Percentiles rank a stretch among this genome's conserved stretches.
Evolutionary conservation across 2,888 invertebrate genomes (phyloP).

Genomic region (Scotopteryx bipunctaria): DNA sequence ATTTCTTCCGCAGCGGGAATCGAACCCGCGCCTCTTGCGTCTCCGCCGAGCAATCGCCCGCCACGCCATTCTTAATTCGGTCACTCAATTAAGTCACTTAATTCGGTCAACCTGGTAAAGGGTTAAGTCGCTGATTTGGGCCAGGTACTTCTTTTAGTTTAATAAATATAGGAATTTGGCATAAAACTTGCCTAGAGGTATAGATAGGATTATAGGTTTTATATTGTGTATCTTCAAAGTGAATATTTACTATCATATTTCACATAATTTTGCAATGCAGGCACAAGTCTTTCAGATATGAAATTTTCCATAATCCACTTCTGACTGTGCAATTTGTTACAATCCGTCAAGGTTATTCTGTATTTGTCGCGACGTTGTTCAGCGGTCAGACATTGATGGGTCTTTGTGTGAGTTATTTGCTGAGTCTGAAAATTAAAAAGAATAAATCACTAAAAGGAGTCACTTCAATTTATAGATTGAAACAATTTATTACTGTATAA

Average conservation of each 20-base stretch:
- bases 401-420: slow-evolving; percentile 46
- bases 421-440: slow-evolving; percentile 51
- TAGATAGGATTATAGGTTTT: neutral
- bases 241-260: slow-evolving; percentile 5
- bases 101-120: no score
- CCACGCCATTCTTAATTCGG: no score
- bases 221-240: neutral
- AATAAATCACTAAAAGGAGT: neutral
- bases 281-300: slow-evolving; percentile 36
- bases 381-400: slow-evolving; percentile 49
- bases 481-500: no score
- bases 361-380: slow-evolving; percentile 32
- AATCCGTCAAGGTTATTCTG: slow-evolving; percentile 40
- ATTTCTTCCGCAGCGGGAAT: no score
- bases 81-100: no score
- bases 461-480: no score
- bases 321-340: slow-evolving; percentile 40
- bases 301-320: slow-evolving; percentile 58
- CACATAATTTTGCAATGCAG: slow-evolving; percentile 36
- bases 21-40: no score
- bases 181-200: neutral
- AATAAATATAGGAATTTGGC: no score
- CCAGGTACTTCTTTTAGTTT: no score
- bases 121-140: no score
- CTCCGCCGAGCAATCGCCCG: no score